Evolutionary conservation across 2,797 vertebrate genomes (phyloP), one percentile per base, ranked within the genome.

Genomic region (Danionella dracula): DNA sequence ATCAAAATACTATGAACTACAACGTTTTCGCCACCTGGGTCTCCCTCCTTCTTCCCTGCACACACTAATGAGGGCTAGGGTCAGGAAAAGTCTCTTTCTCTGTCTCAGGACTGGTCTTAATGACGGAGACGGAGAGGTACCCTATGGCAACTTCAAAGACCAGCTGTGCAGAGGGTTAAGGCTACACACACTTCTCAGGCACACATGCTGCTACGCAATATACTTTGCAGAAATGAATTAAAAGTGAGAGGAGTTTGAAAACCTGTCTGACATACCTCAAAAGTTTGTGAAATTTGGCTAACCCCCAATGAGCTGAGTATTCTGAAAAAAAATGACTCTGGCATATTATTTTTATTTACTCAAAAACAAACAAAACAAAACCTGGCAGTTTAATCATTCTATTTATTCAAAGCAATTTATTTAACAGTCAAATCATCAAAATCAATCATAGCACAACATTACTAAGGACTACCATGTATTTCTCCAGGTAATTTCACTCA

Each of bases 401-500:
- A 23, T 54, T 35, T 29, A 19, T 10, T 10, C 42, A 35, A 38
- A n/a, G n/a, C 38, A 34, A 62, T 31, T 21, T 42, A 15, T 23
- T 5, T 17, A 23, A 35, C 23, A 31, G 10, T 48, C 58, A 57
- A 38, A 12, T 32, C 44, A 66, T 66, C 31, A 12, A 45, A 69
- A 32, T 13, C 41, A 55, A 46, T 62, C 56, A 11, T 27, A 15
- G 66, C 51, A 17, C 41, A 12, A 16, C 9, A n/a, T 54, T 48
- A n/a, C 63, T 60, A 71, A 66, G 27, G 23, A 54, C 37, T 46
- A 21, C 27, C 21, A 53, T 66, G 71, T 61, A 72, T 75, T 72
- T 72, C 42, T 20, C 48, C 37, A 32, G 65, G 31, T 62, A 32
- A 42, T 23, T 53, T 23, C 21, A 23, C 32, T 44, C 27, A 35